These are phyloP conservation scores for Lepas anatifera DNA, from an alignment of 2,888 invertebrate species.

Conservation along the genomic window DNA sequence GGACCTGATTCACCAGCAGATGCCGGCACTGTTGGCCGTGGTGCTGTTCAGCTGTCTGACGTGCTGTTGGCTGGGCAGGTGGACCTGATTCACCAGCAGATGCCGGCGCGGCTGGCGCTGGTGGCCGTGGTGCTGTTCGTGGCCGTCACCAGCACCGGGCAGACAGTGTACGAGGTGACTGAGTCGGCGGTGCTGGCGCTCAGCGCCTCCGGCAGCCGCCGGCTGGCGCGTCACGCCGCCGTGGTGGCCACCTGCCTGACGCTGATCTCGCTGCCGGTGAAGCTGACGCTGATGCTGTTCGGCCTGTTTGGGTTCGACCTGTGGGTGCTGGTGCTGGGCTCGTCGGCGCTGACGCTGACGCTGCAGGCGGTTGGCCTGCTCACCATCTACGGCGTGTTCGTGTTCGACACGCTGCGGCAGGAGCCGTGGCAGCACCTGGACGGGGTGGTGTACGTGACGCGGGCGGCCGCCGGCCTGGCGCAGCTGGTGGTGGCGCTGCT, in stretches of 20 bases:
- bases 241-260: conserved; percentile 34
- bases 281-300: conserved; percentile 36
- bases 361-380: conserved; percentile 39
- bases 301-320: conserved; percentile 37
- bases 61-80: conserved; percentile 41
- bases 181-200: conserved; percentile 40
- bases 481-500: conserved; percentile 42
- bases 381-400: conserved; percentile 39
- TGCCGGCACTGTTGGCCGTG: conserved; percentile 32
- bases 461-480: conserved; percentile 37
- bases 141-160: conserved; percentile 42
- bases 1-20: conserved; percentile 37
- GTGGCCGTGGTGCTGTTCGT: conserved; percentile 42
- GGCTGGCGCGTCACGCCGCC: conserved; percentile 33
- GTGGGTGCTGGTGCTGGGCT: conserved; percentile 41
- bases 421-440: conserved; percentile 41
- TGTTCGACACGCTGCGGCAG: conserved; percentile 35
- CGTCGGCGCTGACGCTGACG: conserved; percentile 39
- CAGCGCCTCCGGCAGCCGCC: conserved; percentile 36
- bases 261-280: conserved; percentile 36
- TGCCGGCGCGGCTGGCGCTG: conserved; percentile 39
- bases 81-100: conserved; percentile 38
- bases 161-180: conserved; percentile 42
- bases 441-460: conserved; percentile 39
- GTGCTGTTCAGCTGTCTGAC: conserved; percentile 34